Conservation (phyloP, 2,797 vertebrate genomes). For the Tamandua tetradactyla region DNA sequence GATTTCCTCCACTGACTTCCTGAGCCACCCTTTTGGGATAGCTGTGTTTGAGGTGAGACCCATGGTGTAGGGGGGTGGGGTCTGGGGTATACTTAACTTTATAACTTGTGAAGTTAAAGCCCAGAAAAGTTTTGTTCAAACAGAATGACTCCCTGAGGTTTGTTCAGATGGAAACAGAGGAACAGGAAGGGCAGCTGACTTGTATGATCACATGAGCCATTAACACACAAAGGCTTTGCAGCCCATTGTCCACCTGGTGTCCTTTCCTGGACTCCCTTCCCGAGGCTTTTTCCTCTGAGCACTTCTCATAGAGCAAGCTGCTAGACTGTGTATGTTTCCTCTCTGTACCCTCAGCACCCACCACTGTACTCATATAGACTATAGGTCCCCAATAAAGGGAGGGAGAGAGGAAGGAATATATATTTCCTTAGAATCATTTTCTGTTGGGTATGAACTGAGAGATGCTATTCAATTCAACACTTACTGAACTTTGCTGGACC, state of each 20-base stretch:
- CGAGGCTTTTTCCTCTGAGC: neutral
- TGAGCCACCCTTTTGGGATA: slow-evolving; percentile 96
- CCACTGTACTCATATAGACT: neutral
- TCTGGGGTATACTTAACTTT: neutral
- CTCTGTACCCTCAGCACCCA: neutral
- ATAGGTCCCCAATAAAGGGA: neutral
- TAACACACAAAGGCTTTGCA: neutral
- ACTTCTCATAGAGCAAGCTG: neutral
- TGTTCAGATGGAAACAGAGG: neutral
- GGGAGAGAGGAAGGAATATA: neutral
- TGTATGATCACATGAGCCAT: neutral
- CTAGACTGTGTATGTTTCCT: neutral
- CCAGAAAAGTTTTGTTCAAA: neutral
- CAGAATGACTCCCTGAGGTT: neutral
- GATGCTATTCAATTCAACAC: neutral
- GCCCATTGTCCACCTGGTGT: neutral
- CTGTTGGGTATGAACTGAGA: neutral
- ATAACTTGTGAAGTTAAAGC: neutral
- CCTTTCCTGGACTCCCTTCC: neutral
- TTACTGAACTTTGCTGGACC: neutral
- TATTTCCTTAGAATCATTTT: neutral
- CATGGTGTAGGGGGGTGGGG: accelerated
- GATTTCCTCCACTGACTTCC: slow-evolving; percentile 92
- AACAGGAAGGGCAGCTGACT: neutral
- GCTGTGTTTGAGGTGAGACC: slow-evolving; percentile 96